Base-by-base conservation (phyloP, 2,113 vertebrate genomes). In the Cairina moschata region DNA sequence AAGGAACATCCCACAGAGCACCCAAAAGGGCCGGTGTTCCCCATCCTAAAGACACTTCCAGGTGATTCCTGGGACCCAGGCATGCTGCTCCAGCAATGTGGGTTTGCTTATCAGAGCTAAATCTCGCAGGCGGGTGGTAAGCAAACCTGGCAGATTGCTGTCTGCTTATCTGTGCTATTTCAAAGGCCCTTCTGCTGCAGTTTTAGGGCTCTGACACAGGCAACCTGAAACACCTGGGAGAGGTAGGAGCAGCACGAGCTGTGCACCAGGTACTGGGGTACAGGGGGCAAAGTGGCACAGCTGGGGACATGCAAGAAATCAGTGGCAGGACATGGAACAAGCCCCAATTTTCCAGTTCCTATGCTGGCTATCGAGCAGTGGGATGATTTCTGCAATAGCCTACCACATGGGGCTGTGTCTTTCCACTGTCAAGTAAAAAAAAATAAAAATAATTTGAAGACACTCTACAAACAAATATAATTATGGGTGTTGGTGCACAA, bases 231-330 rank as follows among this genome's bases (percentile, higher is more conserved):
- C 8, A 50, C n/a, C 15, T 32, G 2, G 2, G 32, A 73, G 16
- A 78, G 20, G 25, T 46, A 42, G 65, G 21, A 34, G 46, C 1
- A 1, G 4, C 0, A 0, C 29, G 26, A 23, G 44, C 15, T 83
- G 55, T 25, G 36, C 31, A 22, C 31, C 1, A 3, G 55, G 9
- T 55, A 21, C 0, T 9, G 83, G 38, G 60, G 22, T 0, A 0
- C 23, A 52, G 14, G 2, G 5, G 8, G 3, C 2, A 65, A 54
- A 56, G 66, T 25, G 38, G 50, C 7, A 1, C 2, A 50, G 38
- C 17, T 8, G 0, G 0, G 20, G 36, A 6, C 9, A 56, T 28
- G 4, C 0, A 2, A 80, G 29, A n/a, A 42, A 74, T 28, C 36
- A 16, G 32, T 52, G 23, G 32, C 31, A 66, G 83, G 28, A 38